phyloP scores from a whole-genome alignment of 2,113 vertebrate genomes.

The Pelmatolapia mariae region DNA sequence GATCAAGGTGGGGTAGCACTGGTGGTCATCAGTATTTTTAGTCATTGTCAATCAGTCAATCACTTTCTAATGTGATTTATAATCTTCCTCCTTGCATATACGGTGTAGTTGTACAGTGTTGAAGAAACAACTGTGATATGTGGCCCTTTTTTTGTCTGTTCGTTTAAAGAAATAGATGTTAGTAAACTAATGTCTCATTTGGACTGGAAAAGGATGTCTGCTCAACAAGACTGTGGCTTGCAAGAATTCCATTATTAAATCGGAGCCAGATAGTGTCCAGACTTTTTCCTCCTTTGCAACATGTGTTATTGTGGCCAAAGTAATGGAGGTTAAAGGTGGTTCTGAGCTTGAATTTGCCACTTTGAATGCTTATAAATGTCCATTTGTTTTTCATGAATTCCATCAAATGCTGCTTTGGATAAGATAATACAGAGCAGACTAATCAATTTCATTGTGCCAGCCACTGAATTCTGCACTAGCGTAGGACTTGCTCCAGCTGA shows the following conservation, averaged over 20 bases:
- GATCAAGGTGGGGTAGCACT: neutral
- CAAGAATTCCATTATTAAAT: neutral
- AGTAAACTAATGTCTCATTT: neutral
- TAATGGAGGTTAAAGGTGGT: neutral
- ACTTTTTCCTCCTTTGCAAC: neutral
- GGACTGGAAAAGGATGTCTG: neutral
- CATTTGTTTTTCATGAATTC: neutral
- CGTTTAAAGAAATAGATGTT: neutral
- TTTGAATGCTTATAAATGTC: neutral
- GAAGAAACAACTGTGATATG: neutral
- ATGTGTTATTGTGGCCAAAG: neutral
- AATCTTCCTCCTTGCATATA: neutral
- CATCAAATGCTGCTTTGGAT: neutral
- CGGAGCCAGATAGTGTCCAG: neutral
- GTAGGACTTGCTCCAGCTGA: neutral
- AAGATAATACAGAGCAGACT: neutral
- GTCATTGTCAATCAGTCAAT: neutral
- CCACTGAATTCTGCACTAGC: neutral
- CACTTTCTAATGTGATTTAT: neutral
- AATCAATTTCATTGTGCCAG: neutral
- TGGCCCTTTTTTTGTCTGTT: neutral
- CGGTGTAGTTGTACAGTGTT: neutral
- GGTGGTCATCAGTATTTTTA: neutral
- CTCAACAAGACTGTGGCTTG: neutral
- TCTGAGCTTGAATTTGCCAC: neutral